Evolutionary conservation across 2,797 vertebrate genomes (phyloP).

Genomic region (Ctenopoma multispine): DNA sequence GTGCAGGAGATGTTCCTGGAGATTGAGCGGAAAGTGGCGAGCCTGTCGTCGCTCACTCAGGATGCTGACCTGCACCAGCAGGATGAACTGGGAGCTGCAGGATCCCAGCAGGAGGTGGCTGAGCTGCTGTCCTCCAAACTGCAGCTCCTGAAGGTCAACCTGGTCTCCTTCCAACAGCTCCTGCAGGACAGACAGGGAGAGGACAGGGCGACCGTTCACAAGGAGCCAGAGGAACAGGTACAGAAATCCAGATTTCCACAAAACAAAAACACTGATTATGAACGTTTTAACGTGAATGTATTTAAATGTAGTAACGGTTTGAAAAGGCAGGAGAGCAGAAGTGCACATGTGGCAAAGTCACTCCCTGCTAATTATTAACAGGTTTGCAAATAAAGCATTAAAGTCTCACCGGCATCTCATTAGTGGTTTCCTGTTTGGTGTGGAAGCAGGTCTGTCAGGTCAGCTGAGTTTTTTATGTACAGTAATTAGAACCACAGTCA

Average conservation of each 20-base stretch:
- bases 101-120: slow-evolving; percentile 68
- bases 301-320: background rate
- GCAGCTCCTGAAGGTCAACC: slow-evolving; percentile 87
- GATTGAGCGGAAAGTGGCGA: slow-evolving; percentile 88
- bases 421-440: background rate
- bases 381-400: slow-evolving; percentile 8
- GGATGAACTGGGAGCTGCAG: slow-evolving; percentile 10
- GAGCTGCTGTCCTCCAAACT: slow-evolving; percentile 88
- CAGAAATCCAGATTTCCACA: too few species aligned
- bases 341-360: background rate
- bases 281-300: background rate
- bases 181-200: slow-evolving; percentile 85
- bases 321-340: background rate
- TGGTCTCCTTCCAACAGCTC: slow-evolving; percentile 88
- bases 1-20: slow-evolving; percentile 89
- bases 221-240: slow-evolving; percentile 37
- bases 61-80: slow-evolving; percentile 23
- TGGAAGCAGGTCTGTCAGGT: background rate
- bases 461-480: too few species aligned
- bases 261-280: too few species aligned
- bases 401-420: background rate
- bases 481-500: too few species aligned
- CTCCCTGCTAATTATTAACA: slow-evolving; percentile 26
- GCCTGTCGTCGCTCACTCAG: slow-evolving; percentile 68
- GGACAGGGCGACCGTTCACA: slow-evolving; percentile 71